These are phyloP conservation scores for Rhagologus leucostigma DNA, from an alignment of 2,113 vertebrate species.

Conservation along the genomic window DNA sequence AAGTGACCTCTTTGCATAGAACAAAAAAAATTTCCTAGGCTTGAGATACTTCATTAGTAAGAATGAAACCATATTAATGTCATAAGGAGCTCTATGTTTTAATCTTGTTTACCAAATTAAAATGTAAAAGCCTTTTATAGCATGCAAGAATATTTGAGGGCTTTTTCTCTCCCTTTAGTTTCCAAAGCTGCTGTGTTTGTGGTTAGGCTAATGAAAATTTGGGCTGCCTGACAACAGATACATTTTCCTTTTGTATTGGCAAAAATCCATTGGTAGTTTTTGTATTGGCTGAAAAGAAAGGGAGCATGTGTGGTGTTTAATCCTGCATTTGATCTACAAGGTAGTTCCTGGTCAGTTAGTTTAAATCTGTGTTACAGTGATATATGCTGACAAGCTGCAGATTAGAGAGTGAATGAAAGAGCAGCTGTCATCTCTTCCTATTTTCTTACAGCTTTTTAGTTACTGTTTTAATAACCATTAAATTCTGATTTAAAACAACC, in stretches of 20 bases:
- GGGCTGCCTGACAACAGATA: neutral
- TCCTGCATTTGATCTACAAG: neutral
- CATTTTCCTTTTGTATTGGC: neutral
- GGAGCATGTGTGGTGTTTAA: neutral
- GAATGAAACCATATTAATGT: neutral
- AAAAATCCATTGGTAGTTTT: neutral
- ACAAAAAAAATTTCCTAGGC: neutral
- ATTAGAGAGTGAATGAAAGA: neutral
- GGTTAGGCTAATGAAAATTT: neutral
- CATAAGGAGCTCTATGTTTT: neutral
- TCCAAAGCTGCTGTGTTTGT: neutral
- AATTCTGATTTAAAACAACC: neutral
- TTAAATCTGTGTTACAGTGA: neutral
- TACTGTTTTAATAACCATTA: neutral
- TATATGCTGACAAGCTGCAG: neutral
- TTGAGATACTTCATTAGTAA: neutral
- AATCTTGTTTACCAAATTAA: conserved; percentile 42
- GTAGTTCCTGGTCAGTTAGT: neutral
- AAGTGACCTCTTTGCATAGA: neutral
- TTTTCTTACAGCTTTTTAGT: neutral
- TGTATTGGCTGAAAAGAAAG: neutral
- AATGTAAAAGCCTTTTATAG: neutral
- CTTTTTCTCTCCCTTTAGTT: neutral
- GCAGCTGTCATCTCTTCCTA: neutral
- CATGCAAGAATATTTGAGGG: neutral